Evolutionary conservation across 1,140 invertebrate species (phyloP).

Genomic region (Whitmania pigra): DNA sequence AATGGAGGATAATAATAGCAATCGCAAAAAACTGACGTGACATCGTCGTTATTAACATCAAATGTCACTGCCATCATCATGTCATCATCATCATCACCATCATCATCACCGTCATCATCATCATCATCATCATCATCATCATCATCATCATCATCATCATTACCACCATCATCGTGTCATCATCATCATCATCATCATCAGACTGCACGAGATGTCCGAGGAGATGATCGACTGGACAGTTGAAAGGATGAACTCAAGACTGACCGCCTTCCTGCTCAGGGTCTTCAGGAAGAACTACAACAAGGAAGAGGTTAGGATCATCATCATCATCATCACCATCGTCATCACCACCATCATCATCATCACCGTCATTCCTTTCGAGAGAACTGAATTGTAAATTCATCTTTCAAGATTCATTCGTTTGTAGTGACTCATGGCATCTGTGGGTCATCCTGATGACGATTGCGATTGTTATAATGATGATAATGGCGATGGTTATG

Average conservation of each 20-base stretch:
- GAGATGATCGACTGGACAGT: not conserved
- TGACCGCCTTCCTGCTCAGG: not conserved
- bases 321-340: not conserved
- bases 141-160: not conserved
- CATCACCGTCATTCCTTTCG: not conserved
- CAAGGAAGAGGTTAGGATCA: not conserved
- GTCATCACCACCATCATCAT: not conserved
- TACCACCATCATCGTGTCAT: not conserved
- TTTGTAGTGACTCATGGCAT: too few species aligned
- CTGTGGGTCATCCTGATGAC: not conserved
- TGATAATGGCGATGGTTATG: not conserved
- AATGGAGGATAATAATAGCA: not conserved
- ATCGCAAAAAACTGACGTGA: not conserved
- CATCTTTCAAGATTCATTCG: constrained; percentile 8
- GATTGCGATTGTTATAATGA: not conserved
- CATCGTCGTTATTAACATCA: not conserved
- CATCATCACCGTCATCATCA: not conserved
- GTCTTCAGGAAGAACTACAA: not conserved
- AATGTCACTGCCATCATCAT: too few species aligned
- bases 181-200: not conserved
- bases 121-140: not conserved
- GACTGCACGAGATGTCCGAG: not conserved
- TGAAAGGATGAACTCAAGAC: not conserved
- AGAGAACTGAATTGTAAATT: not conserved
- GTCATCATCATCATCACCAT: not conserved